Evolutionary conservation across 2,113 vertebrate species (phyloP).

Genomic region (Halcyon senegalensis): DNA sequence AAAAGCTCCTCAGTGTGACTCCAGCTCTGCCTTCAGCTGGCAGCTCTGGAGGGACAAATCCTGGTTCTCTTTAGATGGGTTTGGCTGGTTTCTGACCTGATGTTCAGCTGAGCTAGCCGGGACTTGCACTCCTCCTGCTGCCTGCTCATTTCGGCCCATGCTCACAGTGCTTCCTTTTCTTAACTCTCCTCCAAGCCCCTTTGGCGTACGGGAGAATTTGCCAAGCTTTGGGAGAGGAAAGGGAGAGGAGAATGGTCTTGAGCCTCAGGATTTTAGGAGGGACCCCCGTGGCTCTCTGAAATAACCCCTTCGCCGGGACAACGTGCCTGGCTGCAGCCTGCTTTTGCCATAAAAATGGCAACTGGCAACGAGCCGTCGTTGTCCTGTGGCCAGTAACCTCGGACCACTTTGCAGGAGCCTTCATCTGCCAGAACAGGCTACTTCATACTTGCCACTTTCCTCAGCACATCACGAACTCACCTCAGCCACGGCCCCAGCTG

Average conservation of each 20-base stretch:
- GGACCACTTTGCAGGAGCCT: background rate
- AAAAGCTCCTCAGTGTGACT: background rate
- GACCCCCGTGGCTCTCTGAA: background rate
- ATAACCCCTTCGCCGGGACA: background rate
- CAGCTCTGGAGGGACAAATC: background rate
- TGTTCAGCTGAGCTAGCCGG: background rate
- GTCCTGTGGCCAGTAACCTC: background rate
- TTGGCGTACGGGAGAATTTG: background rate
- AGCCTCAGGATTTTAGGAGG: background rate
- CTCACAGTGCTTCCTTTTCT: background rate
- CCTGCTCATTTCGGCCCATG: background rate
- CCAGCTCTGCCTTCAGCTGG: background rate
- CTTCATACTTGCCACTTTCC: background rate
- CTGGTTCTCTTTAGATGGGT: no score
- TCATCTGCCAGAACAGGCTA: background rate
- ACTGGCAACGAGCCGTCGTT: background rate
- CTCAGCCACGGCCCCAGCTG: background rate
- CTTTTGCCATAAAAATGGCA: background rate
- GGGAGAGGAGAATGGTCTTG: background rate
- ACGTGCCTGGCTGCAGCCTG: background rate
- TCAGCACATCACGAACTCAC: background rate
- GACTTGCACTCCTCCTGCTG: no score
- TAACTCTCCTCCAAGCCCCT: background rate
- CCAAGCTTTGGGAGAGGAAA: background rate
- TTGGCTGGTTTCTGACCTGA: background rate